These are phyloP conservation scores for Leptosomus discolor DNA, from an alignment of 2,113 vertebrate genomes.

Conservation along the genomic window DNA sequence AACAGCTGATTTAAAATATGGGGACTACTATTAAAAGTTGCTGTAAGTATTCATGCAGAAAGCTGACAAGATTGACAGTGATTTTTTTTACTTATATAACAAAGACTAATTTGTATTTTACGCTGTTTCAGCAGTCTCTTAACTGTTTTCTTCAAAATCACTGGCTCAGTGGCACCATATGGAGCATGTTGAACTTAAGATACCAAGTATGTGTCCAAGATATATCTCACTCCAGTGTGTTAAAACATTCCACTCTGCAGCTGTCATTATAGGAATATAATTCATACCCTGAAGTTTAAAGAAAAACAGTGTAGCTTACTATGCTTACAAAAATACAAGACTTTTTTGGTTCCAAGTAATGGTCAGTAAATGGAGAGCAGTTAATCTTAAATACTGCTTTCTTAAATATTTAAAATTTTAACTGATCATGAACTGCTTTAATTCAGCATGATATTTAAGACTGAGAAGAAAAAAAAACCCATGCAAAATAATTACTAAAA, in stretches of 20 bases:
- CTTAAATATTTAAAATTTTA: constrained; percentile 19
- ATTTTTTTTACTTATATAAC: constrained; percentile 54
- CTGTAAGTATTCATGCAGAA: constrained; percentile 40
- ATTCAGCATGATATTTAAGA: not conserved
- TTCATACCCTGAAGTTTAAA: constrained; percentile 69
- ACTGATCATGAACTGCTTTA: not conserved
- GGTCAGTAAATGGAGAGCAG: constrained; percentile 42
- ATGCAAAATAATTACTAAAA: not conserved
- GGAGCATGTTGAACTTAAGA: constrained; percentile 74
- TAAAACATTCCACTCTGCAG: constrained; percentile 76
- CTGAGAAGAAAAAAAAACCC: not conserved
- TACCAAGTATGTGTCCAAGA: constrained; percentile 73
- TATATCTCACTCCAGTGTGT: constrained; percentile 73
- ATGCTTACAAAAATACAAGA: constrained; percentile 59
- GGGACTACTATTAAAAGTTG: constrained; percentile 27
- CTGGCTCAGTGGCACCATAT: constrained; percentile 73
- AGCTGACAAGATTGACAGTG: constrained; percentile 61
- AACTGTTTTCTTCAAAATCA: constrained; percentile 73
- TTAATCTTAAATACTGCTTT: constrained; percentile 27
- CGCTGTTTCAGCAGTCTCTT: constrained; percentile 67
- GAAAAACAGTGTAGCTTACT: constrained; percentile 68
- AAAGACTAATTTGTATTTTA: constrained; percentile 68
- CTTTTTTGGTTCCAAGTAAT: constrained; percentile 54
- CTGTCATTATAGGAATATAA: constrained; percentile 75
- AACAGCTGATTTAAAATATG: constrained; percentile 43